Evolutionary conservation across 1,140 invertebrate species (phyloP).

Genomic region (Dreissena polymorpha): DNA sequence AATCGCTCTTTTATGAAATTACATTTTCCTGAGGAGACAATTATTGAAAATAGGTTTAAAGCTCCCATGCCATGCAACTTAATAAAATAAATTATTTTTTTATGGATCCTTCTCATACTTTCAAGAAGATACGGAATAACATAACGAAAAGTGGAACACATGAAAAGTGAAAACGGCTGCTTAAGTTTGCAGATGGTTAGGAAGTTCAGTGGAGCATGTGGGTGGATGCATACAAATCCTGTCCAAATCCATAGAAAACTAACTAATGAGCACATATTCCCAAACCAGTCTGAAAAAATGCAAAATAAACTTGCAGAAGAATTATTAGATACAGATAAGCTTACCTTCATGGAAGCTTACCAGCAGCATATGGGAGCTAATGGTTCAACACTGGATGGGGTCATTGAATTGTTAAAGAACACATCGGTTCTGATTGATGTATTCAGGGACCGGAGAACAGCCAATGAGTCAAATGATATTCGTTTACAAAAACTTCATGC

Average conservation of each 20-base stretch:
- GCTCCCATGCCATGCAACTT: too few relatives aligned
- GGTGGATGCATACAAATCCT: conserved; percentile 39
- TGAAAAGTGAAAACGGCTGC: conserved; percentile 14
- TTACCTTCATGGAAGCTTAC: conserved; percentile 39
- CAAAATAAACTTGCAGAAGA: conserved; percentile 47
- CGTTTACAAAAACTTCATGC: too few relatives aligned
- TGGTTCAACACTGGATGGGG: conserved; percentile 23
- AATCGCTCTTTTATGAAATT: too few relatives aligned
- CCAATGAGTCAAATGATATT: too few relatives aligned
- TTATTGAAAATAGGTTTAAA: too few relatives aligned
- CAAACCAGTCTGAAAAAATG: conserved; percentile 43
- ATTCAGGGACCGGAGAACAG: too few relatives aligned
- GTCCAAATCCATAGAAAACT: conserved; percentile 44
- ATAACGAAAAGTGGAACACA: conserved; percentile 32
- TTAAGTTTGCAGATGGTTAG: conserved; percentile 11
- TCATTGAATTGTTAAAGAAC: conserved; percentile 29
- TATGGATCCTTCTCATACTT: conserved; percentile 45
- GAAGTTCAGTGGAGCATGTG: conserved; percentile 40
- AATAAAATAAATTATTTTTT: too few relatives aligned
- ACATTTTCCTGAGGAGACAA: too few relatives aligned
- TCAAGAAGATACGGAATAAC: conserved; percentile 42
- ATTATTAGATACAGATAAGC: conserved; percentile 16
- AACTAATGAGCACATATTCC: conserved; percentile 37
- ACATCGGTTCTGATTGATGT: too few relatives aligned
- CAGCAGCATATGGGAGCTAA: conserved; percentile 44